Conservation (phyloP, 2,113 vertebrate species). For the Climacteris rufus region DNA sequence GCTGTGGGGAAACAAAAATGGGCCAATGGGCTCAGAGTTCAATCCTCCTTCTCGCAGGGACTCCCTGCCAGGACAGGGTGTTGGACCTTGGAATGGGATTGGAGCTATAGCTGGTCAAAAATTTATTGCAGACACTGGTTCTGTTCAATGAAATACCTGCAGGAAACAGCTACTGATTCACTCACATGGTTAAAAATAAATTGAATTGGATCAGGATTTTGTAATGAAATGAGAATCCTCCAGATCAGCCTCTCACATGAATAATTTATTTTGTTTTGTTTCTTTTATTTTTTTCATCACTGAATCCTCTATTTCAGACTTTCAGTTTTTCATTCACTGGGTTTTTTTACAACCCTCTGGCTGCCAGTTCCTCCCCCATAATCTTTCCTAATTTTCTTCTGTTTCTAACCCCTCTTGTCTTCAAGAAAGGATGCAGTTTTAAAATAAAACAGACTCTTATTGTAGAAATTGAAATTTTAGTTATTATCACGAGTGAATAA, state of each 20-base stretch:
- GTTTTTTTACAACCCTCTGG: background rate
- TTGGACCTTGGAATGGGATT: background rate
- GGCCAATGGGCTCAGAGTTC: background rate
- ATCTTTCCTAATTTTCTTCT: background rate
- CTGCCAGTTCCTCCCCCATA: background rate
- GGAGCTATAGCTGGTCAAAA: background rate
- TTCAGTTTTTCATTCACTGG: background rate
- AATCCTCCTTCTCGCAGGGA: background rate
- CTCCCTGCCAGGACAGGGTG: background rate
- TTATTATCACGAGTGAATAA: background rate
- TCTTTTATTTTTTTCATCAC: background rate
- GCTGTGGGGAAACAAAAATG: accelerated
- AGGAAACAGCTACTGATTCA: background rate
- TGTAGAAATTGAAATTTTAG: background rate
- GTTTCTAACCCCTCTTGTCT: background rate
- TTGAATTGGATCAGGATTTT: background rate
- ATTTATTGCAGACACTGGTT: background rate
- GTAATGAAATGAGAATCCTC: background rate
- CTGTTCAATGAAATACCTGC: background rate
- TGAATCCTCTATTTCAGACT: background rate
- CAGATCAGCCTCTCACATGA: background rate
- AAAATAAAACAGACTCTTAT: background rate
- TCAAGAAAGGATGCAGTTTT: background rate
- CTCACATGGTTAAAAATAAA: background rate
- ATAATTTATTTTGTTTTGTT: background rate